These are phyloP conservation scores for Ellobium chinense DNA, from an alignment of 2,888 invertebrate species.

Conservation along the genomic window DNA sequence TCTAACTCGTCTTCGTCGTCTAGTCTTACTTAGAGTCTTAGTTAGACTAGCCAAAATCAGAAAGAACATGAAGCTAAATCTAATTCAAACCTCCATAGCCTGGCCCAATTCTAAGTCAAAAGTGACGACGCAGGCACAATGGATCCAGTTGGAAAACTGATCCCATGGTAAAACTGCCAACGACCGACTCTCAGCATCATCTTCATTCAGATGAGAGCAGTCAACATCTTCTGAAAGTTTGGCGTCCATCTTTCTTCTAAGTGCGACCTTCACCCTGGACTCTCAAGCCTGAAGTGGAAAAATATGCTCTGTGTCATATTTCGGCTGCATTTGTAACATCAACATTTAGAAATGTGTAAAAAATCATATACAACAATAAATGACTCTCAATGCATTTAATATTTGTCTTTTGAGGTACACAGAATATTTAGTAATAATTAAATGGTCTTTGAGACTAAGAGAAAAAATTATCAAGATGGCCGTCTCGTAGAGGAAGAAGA, in stretches of 20 bases:
- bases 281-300: background rate
- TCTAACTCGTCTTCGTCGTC: too few relatives aligned
- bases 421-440: too few relatives aligned
- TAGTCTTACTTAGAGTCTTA: too few relatives aligned
- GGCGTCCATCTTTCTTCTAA: conserved; percentile 35
- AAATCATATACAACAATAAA: too few relatives aligned
- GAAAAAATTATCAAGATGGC: conserved; percentile 65
- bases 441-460: background rate
- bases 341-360: too few relatives aligned
- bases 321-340: background rate
- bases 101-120: conserved; percentile 99
- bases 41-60: too few relatives aligned
- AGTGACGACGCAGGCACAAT: conserved; percentile 98
- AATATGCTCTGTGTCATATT: background rate
- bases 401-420: too few relatives aligned
- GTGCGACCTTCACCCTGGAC: background rate
- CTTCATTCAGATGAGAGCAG: conserved; percentile 24
- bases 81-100: conserved; percentile 92
- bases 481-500: conserved; percentile 62
- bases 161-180: conserved; percentile 79
- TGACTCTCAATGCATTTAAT: too few relatives aligned
- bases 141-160: conserved; percentile 91
- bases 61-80: too few relatives aligned
- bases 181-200: conserved; percentile 57
- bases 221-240: background rate